Base-by-base conservation (phyloP, 1,140 invertebrate species). In the Diuraphis noxia region DNA sequence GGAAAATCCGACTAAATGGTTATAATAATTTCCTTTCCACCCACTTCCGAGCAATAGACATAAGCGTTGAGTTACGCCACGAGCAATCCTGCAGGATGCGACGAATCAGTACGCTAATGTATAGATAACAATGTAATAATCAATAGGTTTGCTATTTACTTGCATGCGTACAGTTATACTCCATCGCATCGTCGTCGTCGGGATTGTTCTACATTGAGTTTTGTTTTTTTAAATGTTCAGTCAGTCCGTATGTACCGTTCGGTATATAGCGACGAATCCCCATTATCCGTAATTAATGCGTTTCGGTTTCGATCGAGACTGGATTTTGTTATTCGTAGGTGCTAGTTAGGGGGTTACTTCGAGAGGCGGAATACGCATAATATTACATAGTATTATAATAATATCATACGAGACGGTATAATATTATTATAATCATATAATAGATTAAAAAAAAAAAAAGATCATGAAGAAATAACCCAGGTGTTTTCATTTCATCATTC, bases 211-310 rank as follows among this genome's bases (percentile, higher is more conserved):
- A n/a, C 1, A 72, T n/a, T n/a, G 30, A 13, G 34, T 72, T 72
- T 72, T 72, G 56, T 72, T 72, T 63, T n/a, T 72, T 72, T 17
- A 72, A 72, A 72, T n/a, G 56, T n/a, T 72, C n/a, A 72, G 56
- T 72, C 17, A n/a, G 56, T 17, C 46, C 23, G 46, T 21, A n/a
- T 23, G 34, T n/a, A 25, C 52, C 46, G 46, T 21, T 52, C 52
- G 52, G 23, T 17, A 17, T 23, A 49, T 17, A 72, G 13, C 56
- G n/a, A 72, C 30, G 56, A 72, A 72, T 72, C 56, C 56, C 56
- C n/a, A 72, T 72, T 72, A n/a, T 72, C 30, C n/a, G 56, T 72
- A 72, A 72, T 72, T 72, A 72, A 72, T 72, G 56, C n/a, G 56
- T 72, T 72, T 72, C 56, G 56, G 30, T 34, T 72, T 72, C 56